Percentiles rank a stretch among this genome's conserved stretches.
These are phyloP conservation scores for Willowsia nigromaculata DNA, from an alignment of 2,888 invertebrate genomes.

Conservation along the genomic window DNA sequence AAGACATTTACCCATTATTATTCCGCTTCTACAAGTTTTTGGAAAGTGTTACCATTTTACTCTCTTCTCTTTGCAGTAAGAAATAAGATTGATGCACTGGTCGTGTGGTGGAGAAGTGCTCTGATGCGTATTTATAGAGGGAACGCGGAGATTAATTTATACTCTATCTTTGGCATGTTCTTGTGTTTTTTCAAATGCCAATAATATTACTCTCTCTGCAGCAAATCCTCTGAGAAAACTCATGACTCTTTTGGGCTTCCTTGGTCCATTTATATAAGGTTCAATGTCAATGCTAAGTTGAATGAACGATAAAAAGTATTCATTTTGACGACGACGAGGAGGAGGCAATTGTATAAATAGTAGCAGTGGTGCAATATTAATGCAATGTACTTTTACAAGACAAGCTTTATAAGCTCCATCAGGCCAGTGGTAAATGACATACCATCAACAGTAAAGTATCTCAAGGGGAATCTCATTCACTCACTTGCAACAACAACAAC, in stretches of 20 bases:
- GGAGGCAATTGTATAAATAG: neutral
- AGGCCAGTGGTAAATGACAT: conserved; percentile 20
- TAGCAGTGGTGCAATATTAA: neutral
- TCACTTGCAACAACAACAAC: conserved; percentile 50
- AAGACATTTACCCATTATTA: conserved; percentile 24
- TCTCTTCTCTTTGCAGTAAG: neutral
- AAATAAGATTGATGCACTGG: conserved; percentile 1
- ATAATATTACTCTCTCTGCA: neutral
- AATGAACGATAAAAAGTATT: conserved; percentile 36
- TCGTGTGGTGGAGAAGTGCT: neutral
- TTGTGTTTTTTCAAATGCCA: conserved; percentile 42
- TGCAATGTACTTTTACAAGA: neutral
- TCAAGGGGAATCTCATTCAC: conserved; percentile 49
- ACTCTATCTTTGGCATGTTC: conserved; percentile 29
- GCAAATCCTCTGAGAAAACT: conserved; percentile 39
- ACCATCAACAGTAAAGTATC: conserved; percentile 1
- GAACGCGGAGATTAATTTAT: conserved; percentile 43
- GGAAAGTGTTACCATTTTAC: conserved; percentile 19
- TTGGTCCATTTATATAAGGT: conserved; percentile 22
- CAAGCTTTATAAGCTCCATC: neutral
- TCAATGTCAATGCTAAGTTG: conserved; percentile 55
- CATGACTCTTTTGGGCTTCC: neutral
- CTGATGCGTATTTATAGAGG: neutral
- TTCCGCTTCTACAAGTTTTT: conserved; percentile 26
- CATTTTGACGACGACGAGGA: neutral